Conservation (phyloP, 2,113 vertebrate species). For the Pterocles orientalis region DNA sequence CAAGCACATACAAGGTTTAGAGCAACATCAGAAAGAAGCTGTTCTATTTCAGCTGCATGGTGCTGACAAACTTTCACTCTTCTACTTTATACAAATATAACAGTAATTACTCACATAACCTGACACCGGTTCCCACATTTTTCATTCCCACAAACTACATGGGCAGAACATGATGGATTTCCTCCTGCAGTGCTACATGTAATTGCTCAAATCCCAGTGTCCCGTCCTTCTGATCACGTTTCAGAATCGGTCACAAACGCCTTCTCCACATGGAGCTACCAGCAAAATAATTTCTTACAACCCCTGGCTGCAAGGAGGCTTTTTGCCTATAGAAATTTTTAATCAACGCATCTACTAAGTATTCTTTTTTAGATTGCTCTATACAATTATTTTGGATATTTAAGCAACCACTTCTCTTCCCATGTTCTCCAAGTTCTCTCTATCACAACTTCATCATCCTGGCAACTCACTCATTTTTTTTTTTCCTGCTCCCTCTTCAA, state of each 20-base stretch:
- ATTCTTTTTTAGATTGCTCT: neutral
- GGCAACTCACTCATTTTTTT: neutral
- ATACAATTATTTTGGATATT: neutral
- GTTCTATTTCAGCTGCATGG: neutral
- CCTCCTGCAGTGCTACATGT: fast-evolving
- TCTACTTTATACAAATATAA: neutral
- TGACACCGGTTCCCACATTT: neutral
- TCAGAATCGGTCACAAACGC: neutral
- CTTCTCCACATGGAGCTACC: neutral
- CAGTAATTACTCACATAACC: neutral
- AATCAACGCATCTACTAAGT: neutral
- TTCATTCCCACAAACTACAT: neutral
- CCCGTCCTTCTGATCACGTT: fast-evolving
- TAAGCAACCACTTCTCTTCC: neutral
- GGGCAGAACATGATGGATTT: neutral
- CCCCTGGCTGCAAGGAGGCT: neutral
- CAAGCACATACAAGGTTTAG: neutral
- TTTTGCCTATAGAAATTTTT: neutral
- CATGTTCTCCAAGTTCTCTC: neutral
- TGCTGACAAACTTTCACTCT: neutral
- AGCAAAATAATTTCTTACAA: neutral
- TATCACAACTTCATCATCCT: neutral
- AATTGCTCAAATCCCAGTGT: neutral
- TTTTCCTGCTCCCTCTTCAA: neutral
- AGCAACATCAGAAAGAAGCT: neutral